These are phyloP conservation scores for Dryoscopus gambensis DNA, from an alignment of 2,113 vertebrate species.

Conservation along the genomic window DNA sequence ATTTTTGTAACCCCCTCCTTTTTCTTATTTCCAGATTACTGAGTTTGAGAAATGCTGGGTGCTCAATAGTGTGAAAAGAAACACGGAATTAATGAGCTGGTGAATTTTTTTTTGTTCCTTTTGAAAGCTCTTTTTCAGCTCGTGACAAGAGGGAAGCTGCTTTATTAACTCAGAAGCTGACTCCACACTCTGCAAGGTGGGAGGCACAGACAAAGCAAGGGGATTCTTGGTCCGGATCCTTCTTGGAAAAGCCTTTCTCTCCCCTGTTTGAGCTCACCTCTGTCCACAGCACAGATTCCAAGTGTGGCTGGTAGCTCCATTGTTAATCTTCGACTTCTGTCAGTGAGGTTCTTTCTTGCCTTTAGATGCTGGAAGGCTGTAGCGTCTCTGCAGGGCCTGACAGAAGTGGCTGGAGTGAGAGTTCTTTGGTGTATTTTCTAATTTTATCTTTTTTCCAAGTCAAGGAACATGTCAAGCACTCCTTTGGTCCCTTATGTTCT, in stretches of 20 bases:
- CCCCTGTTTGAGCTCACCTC: background rate
- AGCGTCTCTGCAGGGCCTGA: background rate
- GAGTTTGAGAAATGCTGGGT: background rate
- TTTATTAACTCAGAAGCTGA: background rate
- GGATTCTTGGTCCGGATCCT: background rate
- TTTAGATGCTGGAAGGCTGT: background rate
- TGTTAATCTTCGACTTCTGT: accelerated
- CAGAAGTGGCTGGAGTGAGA: background rate
- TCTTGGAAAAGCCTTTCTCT: background rate
- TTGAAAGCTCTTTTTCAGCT: background rate
- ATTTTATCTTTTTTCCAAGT: background rate
- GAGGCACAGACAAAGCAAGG: background rate
- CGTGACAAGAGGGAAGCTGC: too few relatives aligned
- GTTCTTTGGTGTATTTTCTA: background rate
- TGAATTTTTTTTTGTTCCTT: background rate
- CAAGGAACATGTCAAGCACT: background rate
- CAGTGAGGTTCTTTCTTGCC: background rate
- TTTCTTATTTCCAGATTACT: background rate
- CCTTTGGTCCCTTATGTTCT: background rate
- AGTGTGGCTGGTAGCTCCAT: background rate
- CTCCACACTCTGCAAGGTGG: background rate
- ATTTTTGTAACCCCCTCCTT: background rate
- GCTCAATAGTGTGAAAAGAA: background rate
- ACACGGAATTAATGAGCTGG: background rate
- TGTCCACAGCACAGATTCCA: background rate